Evolutionary conservation across 2,888 invertebrate species (phyloP).

Genomic region (Ormyrus nitidulus): DNA sequence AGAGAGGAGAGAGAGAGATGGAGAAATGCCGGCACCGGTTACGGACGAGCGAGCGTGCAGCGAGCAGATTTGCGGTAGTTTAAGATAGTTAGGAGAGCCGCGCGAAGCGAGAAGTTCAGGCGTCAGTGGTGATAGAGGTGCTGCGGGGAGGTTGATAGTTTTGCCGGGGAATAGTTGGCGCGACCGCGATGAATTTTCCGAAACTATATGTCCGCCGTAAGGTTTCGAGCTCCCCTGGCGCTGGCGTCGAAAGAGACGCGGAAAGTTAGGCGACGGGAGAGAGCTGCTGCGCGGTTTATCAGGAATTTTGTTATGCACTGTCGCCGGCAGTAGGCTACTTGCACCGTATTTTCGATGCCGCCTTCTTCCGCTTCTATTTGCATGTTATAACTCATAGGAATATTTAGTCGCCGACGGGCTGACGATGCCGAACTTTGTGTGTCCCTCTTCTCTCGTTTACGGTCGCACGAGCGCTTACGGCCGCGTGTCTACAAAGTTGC

Average conservation of each 20-base stretch:
- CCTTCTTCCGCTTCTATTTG: background rate
- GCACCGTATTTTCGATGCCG: background rate
- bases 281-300: conserved; percentile 58
- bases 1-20: conserved; percentile 6
- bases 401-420: background rate
- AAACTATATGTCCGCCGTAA: conserved; percentile 44
- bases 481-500: too few relatives aligned
- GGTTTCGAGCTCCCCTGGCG: conserved; percentile 39
- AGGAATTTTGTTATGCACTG: conserved; percentile 39
- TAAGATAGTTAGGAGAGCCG: conserved; percentile 63
- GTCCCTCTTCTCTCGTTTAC: too few relatives aligned
- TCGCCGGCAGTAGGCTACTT: background rate
- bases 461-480: too few relatives aligned
- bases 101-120: conserved; percentile 29
- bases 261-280: conserved; percentile 28
- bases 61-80: conserved; percentile 60
- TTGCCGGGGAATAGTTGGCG: conserved; percentile 62
- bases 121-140: background rate
- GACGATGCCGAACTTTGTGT: too few relatives aligned
- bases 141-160: conserved; percentile 8
- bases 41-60: conserved; percentile 1
- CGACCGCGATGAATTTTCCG: conserved; percentile 67
- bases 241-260: conserved; percentile 50
- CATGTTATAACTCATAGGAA: conserved; percentile 25
- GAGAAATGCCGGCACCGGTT: conserved; percentile 30